Base-by-base conservation (phyloP, 2,797 vertebrate species). In the Chaetophractus vellerosus region DNA sequence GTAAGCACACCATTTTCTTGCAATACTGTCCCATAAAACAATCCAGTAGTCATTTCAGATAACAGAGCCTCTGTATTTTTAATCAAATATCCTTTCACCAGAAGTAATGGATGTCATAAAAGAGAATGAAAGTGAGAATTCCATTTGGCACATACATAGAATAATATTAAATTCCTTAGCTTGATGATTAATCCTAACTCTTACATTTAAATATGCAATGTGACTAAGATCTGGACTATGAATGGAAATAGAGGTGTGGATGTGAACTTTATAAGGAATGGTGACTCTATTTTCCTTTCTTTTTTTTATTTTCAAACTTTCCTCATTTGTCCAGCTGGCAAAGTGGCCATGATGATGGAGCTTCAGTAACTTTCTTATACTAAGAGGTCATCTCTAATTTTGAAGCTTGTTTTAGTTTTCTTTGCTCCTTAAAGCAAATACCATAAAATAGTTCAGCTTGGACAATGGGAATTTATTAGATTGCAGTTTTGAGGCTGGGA, bases 21-120 rank as follows among this genome's bases (percentile, higher is more conserved):
- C 45, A 15, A 28, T 16, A 74, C 50, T 85, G 14, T 69, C 31
- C 11, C 48, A 72, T 9, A 52, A 75, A 33, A 63, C 1, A 50
- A 82, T 52, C 87, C n/a, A 79, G 26, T 88, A 50, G 83, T 85
- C 71, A 78, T 68, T 87, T 94, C 31, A 75, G 38, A 3, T 59
- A 71, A 84, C 16, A 52, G 66, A 55, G 24, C 63, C 50, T 88
- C 21, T 82, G 1, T 80, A 50, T 19, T 1, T 36, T 57, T 55
- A 87, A 71, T 45, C 2, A 33, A 66, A 74, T 84, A 26, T 45
- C 0, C 6, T 82, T 83, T 31, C 14, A 33, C 5, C n/a, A 55
- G 11, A n/a, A 33, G 10, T n/a, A 90, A 76, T 3, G 1, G 71
- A 3, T 36, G 38, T 48, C 50, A 26, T 26, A n/a, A 80, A 84